A percentile compares a stretch with the other conserved stretches of the same genome.
These are phyloP conservation scores for Brachystomella parvula DNA, from an alignment of 1,140 invertebrate genomes.

Conservation along the genomic window DNA sequence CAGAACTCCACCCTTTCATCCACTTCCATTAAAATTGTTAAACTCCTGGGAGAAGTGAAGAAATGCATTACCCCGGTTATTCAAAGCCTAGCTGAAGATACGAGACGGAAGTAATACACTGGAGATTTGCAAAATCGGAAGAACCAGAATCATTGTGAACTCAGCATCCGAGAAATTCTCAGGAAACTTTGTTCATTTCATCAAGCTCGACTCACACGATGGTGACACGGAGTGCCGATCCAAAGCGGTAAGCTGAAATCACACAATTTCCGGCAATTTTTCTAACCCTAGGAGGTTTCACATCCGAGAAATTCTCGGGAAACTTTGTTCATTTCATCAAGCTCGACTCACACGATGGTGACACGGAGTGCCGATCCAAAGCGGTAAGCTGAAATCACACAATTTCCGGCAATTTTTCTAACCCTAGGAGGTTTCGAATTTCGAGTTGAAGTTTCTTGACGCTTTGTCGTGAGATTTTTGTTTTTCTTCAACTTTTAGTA, in stretches of 20 bases:
- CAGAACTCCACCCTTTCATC: no score
- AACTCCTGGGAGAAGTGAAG: no score
- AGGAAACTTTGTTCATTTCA: background rate
- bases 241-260: background rate
- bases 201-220: background rate
- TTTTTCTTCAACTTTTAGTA: no score
- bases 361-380: background rate
- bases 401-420: background rate
- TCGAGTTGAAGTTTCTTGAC: no score
- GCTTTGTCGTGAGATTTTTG: no score
- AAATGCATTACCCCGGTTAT: no score
- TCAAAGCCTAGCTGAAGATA: no score
- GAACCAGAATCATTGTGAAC: background rate
- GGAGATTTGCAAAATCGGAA: background rate
- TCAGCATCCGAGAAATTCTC: background rate
- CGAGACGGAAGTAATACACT: background rate
- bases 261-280: background rate
- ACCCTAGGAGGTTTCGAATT: background rate
- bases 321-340: background rate
- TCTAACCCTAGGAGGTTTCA: background rate
- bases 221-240: background rate
- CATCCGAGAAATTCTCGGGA: background rate
- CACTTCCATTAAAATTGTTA: no score
- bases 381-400: background rate
- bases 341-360: background rate